These are phyloP conservation scores for Calliphora vicina DNA, from an alignment of 1,140 invertebrate species.

Conservation along the genomic window DNA sequence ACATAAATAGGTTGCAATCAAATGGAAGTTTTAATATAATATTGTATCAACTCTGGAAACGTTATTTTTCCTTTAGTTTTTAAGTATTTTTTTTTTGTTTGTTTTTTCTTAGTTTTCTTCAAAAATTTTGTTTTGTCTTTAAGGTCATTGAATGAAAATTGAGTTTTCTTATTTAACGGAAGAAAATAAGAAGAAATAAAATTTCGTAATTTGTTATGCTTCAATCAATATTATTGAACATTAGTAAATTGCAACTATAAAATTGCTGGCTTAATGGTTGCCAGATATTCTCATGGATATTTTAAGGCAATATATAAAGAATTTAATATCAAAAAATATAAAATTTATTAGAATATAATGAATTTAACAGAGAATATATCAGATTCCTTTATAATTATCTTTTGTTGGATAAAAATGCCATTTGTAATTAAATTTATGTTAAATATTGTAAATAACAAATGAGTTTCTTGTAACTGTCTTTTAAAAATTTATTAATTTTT, in stretches of 20 bases:
- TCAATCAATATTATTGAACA: conserved; percentile 1
- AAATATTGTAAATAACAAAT: no score
- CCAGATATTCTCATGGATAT: no score
- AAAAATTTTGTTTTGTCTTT: not conserved
- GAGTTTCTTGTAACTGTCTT: not conserved
- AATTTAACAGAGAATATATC: no score
- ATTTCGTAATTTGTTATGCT: conserved; percentile 7
- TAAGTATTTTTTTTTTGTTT: not conserved
- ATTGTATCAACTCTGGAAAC: not conserved
- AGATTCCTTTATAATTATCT: no score
- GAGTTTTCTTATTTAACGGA: not conserved
- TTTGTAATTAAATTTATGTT: no score
- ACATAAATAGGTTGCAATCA: conserved; percentile 34
- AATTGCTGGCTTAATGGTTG: no score
- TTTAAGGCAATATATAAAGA: not conserved
- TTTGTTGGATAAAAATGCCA: no score
- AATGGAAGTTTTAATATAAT: conserved; percentile 26
- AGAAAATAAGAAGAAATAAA: not conserved
- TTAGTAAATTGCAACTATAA: not conserved
- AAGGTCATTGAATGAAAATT: not conserved
- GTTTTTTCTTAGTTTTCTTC: not conserved
- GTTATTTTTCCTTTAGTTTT: not conserved
- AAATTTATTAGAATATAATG: no score
- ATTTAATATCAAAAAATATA: no score
- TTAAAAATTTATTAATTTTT: not conserved